A percentile compares a stretch with the other conserved stretches of the same genome.
Conservation (phyloP, 1,140 invertebrate genomes). For the Maconellicoccus hirsutus region DNA sequence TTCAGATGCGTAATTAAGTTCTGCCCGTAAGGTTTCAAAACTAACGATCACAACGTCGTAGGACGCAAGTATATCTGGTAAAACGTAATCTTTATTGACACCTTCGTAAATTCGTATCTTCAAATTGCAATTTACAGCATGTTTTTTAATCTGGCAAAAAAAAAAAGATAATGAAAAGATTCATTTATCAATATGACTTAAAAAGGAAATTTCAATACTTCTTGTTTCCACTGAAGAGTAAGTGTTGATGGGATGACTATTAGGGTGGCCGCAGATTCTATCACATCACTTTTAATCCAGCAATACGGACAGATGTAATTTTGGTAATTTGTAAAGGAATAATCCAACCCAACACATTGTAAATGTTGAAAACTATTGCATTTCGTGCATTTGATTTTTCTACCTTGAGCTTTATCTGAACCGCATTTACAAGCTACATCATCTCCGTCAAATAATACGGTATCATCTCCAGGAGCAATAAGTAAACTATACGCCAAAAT, state of each 20-base stretch:
- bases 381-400: constrained; percentile 38
- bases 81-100: constrained; percentile 46
- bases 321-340: constrained; percentile 30
- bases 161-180: neutral
- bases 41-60: constrained; percentile 66
- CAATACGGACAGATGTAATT: constrained; percentile 48
- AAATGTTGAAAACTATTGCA: constrained; percentile 49
- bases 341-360: constrained; percentile 45
- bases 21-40: constrained; percentile 45
- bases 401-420: constrained; percentile 30
- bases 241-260: constrained; percentile 62
- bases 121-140: constrained; percentile 42
- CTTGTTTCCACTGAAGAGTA: constrained; percentile 58
- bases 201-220: constrained; percentile 32
- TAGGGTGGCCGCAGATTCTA: constrained; percentile 50
- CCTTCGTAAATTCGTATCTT: constrained; percentile 47
- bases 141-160: constrained; percentile 42
- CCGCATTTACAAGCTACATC: constrained; percentile 3
- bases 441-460: neutral
- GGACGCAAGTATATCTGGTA: constrained; percentile 48
- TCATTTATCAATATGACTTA: neutral
- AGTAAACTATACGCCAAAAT: neutral
- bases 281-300: constrained; percentile 38
- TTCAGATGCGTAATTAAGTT: constrained; percentile 40
- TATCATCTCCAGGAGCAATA: neutral